phyloP scores from a whole-genome alignment of 2,113 vertebrate genomes.

The Prunella himalayana region DNA sequence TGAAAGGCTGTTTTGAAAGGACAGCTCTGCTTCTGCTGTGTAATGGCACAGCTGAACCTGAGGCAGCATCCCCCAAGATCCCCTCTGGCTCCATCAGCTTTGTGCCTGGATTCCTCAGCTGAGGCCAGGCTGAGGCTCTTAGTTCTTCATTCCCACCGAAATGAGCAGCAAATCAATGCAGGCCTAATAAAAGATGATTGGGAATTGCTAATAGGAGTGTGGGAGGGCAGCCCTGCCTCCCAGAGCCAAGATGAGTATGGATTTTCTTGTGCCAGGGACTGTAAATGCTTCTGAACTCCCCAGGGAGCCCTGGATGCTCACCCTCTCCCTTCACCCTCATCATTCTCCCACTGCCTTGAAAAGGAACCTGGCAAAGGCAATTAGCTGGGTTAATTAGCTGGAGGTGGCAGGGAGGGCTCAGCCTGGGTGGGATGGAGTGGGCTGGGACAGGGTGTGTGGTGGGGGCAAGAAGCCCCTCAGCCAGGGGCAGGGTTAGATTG shows the following conservation, averaged over 20 bases:
- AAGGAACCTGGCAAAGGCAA: neutral
- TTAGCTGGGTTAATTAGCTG: slow-evolving; percentile 46
- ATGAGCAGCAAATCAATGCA: slow-evolving; percentile 65
- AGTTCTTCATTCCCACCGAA: neutral
- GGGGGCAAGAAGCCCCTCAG: neutral
- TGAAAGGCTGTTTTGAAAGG: neutral
- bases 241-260: slow-evolving; percentile 25
- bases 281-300: neutral
- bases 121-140: neutral
- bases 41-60: fast-evolving
- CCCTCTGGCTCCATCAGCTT: fast-evolving
- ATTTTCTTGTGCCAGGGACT: slow-evolving; percentile 14
- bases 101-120: neutral
- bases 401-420: neutral
- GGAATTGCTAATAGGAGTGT: slow-evolving; percentile 59
- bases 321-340: neutral
- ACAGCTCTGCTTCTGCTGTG: neutral
- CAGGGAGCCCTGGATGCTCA: neutral
- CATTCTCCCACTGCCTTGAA: neutral
- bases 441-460: fast-evolving
- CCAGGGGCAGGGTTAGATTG: neutral
- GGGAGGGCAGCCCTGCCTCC: slow-evolving; percentile 20
- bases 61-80: neutral
- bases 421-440: neutral
- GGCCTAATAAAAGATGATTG: slow-evolving; percentile 67